Evolutionary conservation across 2,888 invertebrate species (phyloP), one percentile per base, ranked within the genome.

Genomic region (Lepidochrysops patricia): DNA sequence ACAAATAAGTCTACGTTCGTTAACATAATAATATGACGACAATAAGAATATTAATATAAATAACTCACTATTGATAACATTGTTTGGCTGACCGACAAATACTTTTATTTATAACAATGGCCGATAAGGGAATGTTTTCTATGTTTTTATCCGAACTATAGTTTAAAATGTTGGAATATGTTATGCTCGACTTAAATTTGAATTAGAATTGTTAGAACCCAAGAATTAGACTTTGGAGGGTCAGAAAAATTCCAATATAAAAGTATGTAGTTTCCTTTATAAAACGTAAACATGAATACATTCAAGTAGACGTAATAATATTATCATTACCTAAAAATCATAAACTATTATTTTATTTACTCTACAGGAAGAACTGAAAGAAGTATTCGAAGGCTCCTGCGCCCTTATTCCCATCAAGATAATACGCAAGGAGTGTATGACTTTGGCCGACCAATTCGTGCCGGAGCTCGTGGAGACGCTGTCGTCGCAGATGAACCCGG

Each of bases 401-500:
- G 91, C 92, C 67, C 85, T 97, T 64, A 94, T 97, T 60, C 94
- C 94, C 0, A 74, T 97, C 61, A 94, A 95, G 75, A 67, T 92
- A 1, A 90, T 97, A 12, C 86, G 92, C 0, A 91, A 93, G 59
- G 95, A 96, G 79, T 97, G 97, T 75, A 91, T 92, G 63, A 93
- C 92, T 71, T 70, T 97, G 60, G 95, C 94, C 0, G 96, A 97
- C 76, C 91, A 97, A 71, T 97, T 95, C 76, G 94, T 96, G 57
- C 96, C 96, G 0, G 96, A 97, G 74, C 79, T 97, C 60, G 93
- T 97, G 29, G 97, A 97, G 75, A 95, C 96, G 0, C 81, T 97
- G 52, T 93, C 96, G 1, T 97, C 97, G 0, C 91, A 97, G 83
- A 97, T 97, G 97, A 94, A 97, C 85, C 97, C 97, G 0, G 94